Evolutionary conservation across 2,797 vertebrate species (phyloP).

Genomic region (Chaenodraco wilsoni): DNA sequence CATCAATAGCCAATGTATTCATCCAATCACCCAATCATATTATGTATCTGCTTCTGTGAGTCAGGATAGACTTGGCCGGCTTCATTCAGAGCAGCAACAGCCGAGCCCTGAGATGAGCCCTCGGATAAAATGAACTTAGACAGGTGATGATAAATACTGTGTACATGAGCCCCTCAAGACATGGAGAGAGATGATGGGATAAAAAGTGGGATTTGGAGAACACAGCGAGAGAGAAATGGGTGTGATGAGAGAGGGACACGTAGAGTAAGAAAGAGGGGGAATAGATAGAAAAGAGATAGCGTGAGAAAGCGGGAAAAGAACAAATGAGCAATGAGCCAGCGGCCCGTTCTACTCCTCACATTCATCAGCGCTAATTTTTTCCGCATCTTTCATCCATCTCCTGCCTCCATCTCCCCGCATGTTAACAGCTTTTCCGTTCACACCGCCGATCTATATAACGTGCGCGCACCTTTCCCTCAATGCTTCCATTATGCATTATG

Average conservation of each 20-base stretch:
- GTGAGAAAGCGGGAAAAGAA: conserved; percentile 35
- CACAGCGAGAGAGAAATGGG: conserved; percentile 23
- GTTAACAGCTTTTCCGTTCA: conserved; percentile 39
- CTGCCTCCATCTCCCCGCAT: conserved; percentile 30
- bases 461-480: conserved; percentile 47
- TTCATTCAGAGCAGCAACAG: conserved; percentile 19
- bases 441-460: conserved; percentile 26
- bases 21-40: no score
- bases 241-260: not conserved
- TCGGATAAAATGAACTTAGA: conserved; percentile 62
- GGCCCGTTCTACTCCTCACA: conserved; percentile 12
- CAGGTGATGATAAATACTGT: conserved; percentile 69
- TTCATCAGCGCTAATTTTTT: conserved; percentile 42
- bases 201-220: conserved; percentile 46
- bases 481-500: conserved; percentile 48
- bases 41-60: conserved; percentile 17
- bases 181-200: conserved; percentile 35
- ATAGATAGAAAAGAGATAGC: conserved; percentile 2
- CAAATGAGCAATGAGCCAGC: conserved; percentile 15
- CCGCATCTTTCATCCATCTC: conserved; percentile 21
- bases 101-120: conserved; percentile 31
- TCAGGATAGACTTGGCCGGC: conserved; percentile 4
- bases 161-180: conserved; percentile 51
- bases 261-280: not conserved
- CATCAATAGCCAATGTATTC: no score